Evolutionary conservation across 92 coral and sea anemone species (phyloP).

Genomic region (Isaurus tuberculatus): DNA sequence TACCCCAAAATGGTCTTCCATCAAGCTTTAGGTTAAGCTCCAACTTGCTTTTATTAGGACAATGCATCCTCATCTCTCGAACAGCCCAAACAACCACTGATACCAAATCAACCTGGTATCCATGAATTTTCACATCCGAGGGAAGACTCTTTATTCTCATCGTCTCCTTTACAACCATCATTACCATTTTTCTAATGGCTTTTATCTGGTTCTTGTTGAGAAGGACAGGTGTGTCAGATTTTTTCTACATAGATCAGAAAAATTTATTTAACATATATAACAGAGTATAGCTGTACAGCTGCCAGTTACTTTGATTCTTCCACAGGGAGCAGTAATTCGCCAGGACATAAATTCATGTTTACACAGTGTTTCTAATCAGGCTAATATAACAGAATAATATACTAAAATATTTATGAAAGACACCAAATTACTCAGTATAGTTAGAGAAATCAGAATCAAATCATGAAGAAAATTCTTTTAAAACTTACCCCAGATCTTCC

Average conservation of each 20-base stretch:
- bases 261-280: background rate
- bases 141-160: slow-evolving; percentile 45
- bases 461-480: no score
- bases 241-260: slow-evolving; percentile 14
- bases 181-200: slow-evolving; percentile 57
- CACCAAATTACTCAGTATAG: no score
- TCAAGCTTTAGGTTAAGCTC: slow-evolving; percentile 60
- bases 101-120: slow-evolving; percentile 56
- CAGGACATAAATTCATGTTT: no score
- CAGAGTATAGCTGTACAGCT: no score
- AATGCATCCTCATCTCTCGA: slow-evolving; percentile 48
- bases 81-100: slow-evolving; percentile 65
- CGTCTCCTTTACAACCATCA: slow-evolving; percentile 46
- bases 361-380: no score
- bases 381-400: no score
- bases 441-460: no score
- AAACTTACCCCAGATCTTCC: slow-evolving; percentile 14
- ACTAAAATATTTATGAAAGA: no score
- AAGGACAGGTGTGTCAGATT: slow-evolving; percentile 54
- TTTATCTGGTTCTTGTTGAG: slow-evolving; percentile 57
- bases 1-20: slow-evolving; percentile 71
- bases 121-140: slow-evolving; percentile 50
- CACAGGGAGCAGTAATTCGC: no score
- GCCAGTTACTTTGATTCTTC: no score
- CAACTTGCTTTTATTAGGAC: slow-evolving; percentile 35